Evolutionary conservation across 2,888 invertebrate genomes (phyloP).

Genomic region (Idaea aversata): DNA sequence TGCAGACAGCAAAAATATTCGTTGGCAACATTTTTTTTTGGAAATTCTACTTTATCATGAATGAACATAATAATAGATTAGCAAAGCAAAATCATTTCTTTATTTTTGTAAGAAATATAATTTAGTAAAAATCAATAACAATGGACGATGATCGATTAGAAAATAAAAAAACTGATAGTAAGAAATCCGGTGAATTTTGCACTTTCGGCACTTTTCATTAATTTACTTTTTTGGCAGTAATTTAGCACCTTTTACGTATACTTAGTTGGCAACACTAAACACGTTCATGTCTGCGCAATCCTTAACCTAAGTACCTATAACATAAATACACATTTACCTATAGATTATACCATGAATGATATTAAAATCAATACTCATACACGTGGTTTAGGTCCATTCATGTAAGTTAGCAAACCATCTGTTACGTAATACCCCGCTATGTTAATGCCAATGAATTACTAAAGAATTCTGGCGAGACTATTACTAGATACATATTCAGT

Average conservation of each 20-base stretch:
- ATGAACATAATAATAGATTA: too few relatives aligned
- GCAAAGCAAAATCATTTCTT: too few relatives aligned
- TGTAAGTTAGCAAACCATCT: slow-evolving; percentile 43
- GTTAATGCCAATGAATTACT: slow-evolving; percentile 36
- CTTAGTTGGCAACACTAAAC: not conserved
- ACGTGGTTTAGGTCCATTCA: slow-evolving; percentile 48
- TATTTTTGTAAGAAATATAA: too few relatives aligned
- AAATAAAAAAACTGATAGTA: not conserved
- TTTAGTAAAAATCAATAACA: too few relatives aligned
- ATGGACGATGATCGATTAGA: too few relatives aligned
- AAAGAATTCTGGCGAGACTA: slow-evolving; percentile 58
- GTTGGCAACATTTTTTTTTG: too few relatives aligned
- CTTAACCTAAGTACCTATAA: not conserved
- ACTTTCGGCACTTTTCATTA: not conserved
- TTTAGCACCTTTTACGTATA: too few relatives aligned
- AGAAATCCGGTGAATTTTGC: not conserved
- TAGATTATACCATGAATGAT: slow-evolving; percentile 3
- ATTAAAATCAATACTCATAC: slow-evolving; percentile 14
- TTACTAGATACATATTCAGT: slow-evolving; percentile 34
- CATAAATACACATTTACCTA: too few relatives aligned
- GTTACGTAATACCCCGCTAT: slow-evolving; percentile 39
- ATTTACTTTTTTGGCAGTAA: not conserved
- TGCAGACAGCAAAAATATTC: too few relatives aligned
- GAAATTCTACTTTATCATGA: too few relatives aligned
- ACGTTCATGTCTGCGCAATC: not conserved